phyloP scores from a whole-genome alignment of 1,140 invertebrate species.

The Drosophila athabasca region DNA sequence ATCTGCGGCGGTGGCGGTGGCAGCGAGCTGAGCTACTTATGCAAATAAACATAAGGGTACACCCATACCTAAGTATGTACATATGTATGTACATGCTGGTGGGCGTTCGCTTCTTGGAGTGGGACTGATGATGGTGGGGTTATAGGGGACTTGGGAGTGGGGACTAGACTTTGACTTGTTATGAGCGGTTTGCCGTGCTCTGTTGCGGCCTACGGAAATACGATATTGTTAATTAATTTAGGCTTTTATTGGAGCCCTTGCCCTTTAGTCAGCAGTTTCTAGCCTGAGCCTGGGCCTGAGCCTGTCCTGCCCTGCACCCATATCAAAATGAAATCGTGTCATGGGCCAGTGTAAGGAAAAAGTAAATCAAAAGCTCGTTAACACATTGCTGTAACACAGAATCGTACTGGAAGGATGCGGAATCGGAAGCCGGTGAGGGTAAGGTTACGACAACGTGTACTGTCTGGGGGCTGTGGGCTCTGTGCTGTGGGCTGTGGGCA shows the following conservation, averaged over 20 bases:
- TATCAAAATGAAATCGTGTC: constrained; percentile 62
- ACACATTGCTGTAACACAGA: constrained; percentile 4
- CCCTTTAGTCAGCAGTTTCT: constrained; percentile 57
- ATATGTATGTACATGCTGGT: constrained; percentile 30
- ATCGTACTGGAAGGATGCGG: too few relatives aligned
- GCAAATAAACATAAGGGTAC: constrained; percentile 72
- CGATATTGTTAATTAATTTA: constrained; percentile 82
- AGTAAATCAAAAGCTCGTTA: constrained; percentile 68
- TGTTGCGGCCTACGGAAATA: constrained; percentile 60
- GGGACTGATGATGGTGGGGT: not conserved
- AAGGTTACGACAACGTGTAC: not conserved
- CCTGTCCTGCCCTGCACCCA: constrained; percentile 39
- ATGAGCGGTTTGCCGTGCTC: constrained; percentile 40
- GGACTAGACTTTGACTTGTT: constrained; percentile 41
- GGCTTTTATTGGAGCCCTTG: constrained; percentile 57
- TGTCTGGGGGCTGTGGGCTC: not conserved
- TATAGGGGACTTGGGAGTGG: not conserved
- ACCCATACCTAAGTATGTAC: constrained; percentile 9
- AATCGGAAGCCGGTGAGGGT: not conserved
- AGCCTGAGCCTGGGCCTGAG: not conserved
- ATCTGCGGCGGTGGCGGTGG: constrained; percentile 9
- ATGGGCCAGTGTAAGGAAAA: constrained; percentile 51
- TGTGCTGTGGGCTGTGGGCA: not conserved
- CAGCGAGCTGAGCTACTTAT: constrained; percentile 67
- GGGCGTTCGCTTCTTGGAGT: constrained; percentile 45